phyloP scores from a whole-genome alignment of 2,888 invertebrate species.

The Dimorphilus gyrociliatus region DNA sequence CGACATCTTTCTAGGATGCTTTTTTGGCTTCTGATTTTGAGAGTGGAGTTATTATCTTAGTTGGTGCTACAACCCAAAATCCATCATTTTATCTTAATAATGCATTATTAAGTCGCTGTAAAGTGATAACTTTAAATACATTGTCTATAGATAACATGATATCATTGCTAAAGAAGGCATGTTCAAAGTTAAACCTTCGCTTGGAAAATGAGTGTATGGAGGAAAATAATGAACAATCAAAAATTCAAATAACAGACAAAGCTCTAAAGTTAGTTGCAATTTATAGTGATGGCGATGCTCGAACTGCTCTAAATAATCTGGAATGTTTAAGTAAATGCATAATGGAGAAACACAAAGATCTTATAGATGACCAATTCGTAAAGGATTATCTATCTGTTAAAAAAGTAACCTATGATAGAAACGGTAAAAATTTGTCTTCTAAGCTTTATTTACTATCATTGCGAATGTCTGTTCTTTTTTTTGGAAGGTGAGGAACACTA shows the following conservation, averaged over 20 bases:
- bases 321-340: slow-evolving; percentile 36
- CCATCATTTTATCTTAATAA: slow-evolving; percentile 56
- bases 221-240: no score
- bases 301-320: slow-evolving; percentile 57
- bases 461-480: neutral
- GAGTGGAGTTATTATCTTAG: slow-evolving; percentile 55
- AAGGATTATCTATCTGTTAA: no score
- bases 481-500: slow-evolving; percentile 56
- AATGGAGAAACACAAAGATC: neutral
- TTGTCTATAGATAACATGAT: slow-evolving; percentile 46
- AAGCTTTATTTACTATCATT: no score
- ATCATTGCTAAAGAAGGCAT: slow-evolving; percentile 48
- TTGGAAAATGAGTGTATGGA: no score
- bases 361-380: no score
- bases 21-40: slow-evolving; percentile 65
- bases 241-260: slow-evolving; percentile 41
- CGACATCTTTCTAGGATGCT: slow-evolving; percentile 43
- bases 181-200: slow-evolving; percentile 34
- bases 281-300: slow-evolving; percentile 63
- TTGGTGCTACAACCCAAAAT: slow-evolving; percentile 73
- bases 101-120: slow-evolving; percentile 59
- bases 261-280: slow-evolving; percentile 55
- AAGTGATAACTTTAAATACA: slow-evolving; percentile 51
- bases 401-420: no score
- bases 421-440: no score